Conservation (phyloP, 2,113 vertebrate species). For the Elanoides forficatus region DNA sequence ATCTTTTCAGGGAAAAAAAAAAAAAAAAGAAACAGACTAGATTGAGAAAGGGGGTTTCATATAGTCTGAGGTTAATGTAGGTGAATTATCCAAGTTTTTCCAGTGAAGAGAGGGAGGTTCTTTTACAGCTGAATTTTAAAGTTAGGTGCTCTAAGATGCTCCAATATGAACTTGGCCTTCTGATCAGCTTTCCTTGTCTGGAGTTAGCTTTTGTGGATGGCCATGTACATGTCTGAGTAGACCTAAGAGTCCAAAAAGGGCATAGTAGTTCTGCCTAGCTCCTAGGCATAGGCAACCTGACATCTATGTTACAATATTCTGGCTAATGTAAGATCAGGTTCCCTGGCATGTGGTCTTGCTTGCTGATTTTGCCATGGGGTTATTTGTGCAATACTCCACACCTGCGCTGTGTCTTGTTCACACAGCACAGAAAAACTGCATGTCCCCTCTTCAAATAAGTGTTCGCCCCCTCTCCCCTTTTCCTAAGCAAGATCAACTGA, state of each 20-base stretch:
- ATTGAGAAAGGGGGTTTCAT: background rate
- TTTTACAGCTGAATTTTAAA: background rate
- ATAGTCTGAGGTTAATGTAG: background rate
- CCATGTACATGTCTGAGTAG: rapidly evolving
- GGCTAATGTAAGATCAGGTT: background rate
- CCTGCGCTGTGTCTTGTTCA: background rate
- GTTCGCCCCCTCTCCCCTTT: rapidly evolving
- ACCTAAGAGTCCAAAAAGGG: background rate
- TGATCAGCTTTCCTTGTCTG: background rate
- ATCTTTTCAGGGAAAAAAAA: background rate
- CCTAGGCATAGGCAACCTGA: background rate
- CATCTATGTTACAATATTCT: background rate
- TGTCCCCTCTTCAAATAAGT: background rate
- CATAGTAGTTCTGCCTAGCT: background rate
- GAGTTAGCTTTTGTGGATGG: background rate
- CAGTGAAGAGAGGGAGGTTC: background rate
- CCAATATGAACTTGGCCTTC: background rate
- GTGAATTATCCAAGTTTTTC: background rate
- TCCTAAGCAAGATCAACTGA: background rate
- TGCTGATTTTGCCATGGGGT: background rate
- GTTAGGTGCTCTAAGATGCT: background rate
- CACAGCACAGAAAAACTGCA: background rate
- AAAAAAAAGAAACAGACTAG: background rate
- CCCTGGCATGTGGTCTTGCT: background rate
- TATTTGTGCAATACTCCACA: background rate